Evolutionary conservation across 1,140 invertebrate genomes (phyloP).

Genomic region (Achroia grisella): DNA sequence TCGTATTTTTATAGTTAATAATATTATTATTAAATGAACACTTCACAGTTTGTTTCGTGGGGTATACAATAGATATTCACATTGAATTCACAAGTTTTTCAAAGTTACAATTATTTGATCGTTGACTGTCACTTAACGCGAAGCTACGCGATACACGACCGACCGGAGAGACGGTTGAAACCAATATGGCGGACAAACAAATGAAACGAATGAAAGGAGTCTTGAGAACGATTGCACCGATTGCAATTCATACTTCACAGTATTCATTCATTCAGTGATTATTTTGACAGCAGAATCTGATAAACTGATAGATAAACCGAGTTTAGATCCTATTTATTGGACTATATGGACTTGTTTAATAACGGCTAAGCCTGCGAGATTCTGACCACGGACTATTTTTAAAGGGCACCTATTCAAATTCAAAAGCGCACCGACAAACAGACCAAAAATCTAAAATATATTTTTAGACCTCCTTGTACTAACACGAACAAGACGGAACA

Average conservation of each 20-base stretch:
- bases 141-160: conserved; percentile 30
- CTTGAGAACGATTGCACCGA: conserved; percentile 20
- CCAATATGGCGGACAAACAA: not conserved
- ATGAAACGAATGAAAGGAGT: conserved; percentile 22
- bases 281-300: too few species aligned
- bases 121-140: conserved; percentile 53
- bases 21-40: conserved; percentile 24
- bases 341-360: too few species aligned
- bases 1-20: conserved; percentile 21
- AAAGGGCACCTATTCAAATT: too few species aligned
- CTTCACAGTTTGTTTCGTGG: conserved; percentile 28
- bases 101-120: conserved; percentile 54
- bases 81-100: conserved; percentile 31
- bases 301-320: too few species aligned
- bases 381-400: too few species aligned
- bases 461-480: too few species aligned
- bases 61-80: conserved; percentile 17
- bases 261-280: too few species aligned
- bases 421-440: too few species aligned
- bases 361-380: too few species aligned
- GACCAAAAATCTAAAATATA: too few species aligned
- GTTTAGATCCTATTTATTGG: too few species aligned
- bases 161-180: conserved; percentile 2
- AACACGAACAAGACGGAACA: too few species aligned
- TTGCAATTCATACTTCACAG: not conserved